These are phyloP conservation scores for Tautogolabrus adspersus DNA, from an alignment of 2,113 vertebrate species.

Conservation along the genomic window DNA sequence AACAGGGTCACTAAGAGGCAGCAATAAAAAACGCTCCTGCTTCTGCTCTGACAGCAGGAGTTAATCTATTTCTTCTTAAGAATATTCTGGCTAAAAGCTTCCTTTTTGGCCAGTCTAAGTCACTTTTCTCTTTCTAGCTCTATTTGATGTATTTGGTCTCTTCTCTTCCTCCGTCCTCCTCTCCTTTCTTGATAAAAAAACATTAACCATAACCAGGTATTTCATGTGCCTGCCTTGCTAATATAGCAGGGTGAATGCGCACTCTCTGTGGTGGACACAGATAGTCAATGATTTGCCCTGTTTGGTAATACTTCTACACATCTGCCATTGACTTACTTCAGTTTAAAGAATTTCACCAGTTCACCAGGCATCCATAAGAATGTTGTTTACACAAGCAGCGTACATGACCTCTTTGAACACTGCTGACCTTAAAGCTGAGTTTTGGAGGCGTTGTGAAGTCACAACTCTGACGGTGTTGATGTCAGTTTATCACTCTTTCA, in stretches of 20 bases:
- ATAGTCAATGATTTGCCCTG: slow-evolving; percentile 8
- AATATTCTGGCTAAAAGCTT: slow-evolving; percentile 36
- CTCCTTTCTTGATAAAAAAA: background rate
- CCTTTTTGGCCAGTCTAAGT: slow-evolving; percentile 12
- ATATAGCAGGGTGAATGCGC: background rate
- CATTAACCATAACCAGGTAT: background rate
- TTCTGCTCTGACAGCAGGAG: slow-evolving; percentile 5
- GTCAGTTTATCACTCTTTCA: slow-evolving; percentile 65
- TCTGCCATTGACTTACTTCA: background rate
- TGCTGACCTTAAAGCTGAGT: too few relatives aligned
- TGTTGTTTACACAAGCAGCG: too few relatives aligned
- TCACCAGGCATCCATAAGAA: slow-evolving; percentile 5
- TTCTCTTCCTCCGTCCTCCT: background rate
- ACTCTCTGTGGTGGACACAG: background rate
- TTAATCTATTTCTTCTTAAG: slow-evolving; percentile 30
- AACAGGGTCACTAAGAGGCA: slow-evolving; percentile 17
- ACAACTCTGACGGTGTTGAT: background rate
- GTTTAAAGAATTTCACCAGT: background rate
- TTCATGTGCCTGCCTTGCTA: slow-evolving; percentile 1
- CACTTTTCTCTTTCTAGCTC: slow-evolving; percentile 30
- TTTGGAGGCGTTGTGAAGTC: background rate
- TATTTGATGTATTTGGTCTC: slow-evolving; percentile 9
- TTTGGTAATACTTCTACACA: slow-evolving; percentile 11
- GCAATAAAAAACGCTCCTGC: slow-evolving; percentile 14
- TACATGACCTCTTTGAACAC: too few relatives aligned